phyloP scores from a whole-genome alignment of 2,797 vertebrate genomes.

The Clarias fuscus region DNA sequence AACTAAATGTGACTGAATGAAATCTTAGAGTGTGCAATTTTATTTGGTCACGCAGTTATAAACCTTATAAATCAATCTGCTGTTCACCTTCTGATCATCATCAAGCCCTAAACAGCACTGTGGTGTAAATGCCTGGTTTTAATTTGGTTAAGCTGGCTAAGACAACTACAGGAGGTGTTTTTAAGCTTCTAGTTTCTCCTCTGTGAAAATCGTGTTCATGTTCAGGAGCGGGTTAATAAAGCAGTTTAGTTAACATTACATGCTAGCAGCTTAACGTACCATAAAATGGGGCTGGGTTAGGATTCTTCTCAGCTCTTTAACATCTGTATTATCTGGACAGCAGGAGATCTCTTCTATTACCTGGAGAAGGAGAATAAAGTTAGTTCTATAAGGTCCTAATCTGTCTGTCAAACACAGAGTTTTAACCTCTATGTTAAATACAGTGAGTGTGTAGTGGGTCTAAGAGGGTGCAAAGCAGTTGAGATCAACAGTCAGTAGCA shows the following conservation, averaged over 20 bases:
- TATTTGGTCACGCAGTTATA: too few relatives aligned
- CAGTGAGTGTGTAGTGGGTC: not conserved
- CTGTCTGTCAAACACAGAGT: too few relatives aligned
- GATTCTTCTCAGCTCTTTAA: slow-evolving; percentile 94
- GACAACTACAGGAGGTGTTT: not conserved
- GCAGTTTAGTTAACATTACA: not conserved
- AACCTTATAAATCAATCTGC: not conserved
- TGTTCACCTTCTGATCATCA: not conserved
- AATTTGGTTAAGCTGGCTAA: not conserved
- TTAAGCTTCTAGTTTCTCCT: not conserved
- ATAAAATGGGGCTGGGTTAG: slow-evolving; percentile 99
- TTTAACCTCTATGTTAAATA: too few relatives aligned
- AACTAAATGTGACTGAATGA: too few relatives aligned
- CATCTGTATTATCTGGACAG: slow-evolving; percentile 95
- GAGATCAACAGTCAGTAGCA: not conserved
- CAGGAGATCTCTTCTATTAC: slow-evolving; percentile 98
- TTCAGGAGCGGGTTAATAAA: not conserved
- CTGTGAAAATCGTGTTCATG: not conserved
- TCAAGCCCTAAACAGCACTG: not conserved
- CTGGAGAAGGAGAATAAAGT: slow-evolving; percentile 64
- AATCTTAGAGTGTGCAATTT: too few relatives aligned
- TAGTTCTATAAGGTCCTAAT: too few relatives aligned
- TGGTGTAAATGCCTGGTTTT: not conserved
- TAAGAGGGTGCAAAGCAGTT: not conserved
- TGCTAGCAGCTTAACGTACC: slow-evolving; percentile 76